Percentiles rank a stretch among this genome's conserved stretches.
Evolutionary conservation across 2,888 invertebrate genomes (phyloP).

Genomic region (Thymelicus lineola): DNA sequence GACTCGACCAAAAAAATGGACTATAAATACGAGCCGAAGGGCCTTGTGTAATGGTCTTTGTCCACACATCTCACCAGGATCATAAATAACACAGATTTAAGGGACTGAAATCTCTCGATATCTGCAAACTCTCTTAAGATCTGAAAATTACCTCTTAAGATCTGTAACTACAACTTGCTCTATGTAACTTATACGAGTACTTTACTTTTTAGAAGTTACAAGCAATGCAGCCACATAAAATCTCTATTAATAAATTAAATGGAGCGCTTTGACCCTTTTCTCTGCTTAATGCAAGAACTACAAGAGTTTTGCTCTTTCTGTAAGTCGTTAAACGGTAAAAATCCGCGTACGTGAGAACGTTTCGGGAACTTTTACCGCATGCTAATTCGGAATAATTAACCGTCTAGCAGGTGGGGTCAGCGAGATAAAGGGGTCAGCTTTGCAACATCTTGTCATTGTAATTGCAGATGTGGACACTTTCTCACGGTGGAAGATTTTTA

Average conservation of each 20-base stretch:
- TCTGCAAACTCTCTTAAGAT: too few relatives aligned
- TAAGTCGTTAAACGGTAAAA: conserved; percentile 12
- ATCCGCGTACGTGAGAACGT: conserved; percentile 54
- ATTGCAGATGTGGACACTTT: conserved; percentile 30
- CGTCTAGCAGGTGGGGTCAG: conserved; percentile 76
- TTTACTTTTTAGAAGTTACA: too few relatives aligned
- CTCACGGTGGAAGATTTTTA: conserved; percentile 25
- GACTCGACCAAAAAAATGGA: too few relatives aligned
- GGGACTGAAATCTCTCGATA: too few relatives aligned
- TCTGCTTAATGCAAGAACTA: neutral
- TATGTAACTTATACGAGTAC: too few relatives aligned
- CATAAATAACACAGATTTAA: too few relatives aligned
- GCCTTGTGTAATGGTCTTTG: too few relatives aligned
- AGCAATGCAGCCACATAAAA: too few relatives aligned
- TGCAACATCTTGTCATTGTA: conserved; percentile 45
- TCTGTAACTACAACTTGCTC: too few relatives aligned
- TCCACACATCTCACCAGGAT: too few relatives aligned
- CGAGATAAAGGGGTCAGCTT: conserved; percentile 67
- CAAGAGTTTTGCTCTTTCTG: neutral
- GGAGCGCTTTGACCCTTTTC: neutral
- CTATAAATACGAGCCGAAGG: too few relatives aligned
- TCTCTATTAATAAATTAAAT: neutral
- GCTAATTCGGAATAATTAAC: conserved; percentile 58
- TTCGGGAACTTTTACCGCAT: conserved; percentile 35
- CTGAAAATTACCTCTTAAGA: too few relatives aligned